Conservation (phyloP, 2,888 invertebrate genomes). For the Torymus aiolomorphi region DNA sequence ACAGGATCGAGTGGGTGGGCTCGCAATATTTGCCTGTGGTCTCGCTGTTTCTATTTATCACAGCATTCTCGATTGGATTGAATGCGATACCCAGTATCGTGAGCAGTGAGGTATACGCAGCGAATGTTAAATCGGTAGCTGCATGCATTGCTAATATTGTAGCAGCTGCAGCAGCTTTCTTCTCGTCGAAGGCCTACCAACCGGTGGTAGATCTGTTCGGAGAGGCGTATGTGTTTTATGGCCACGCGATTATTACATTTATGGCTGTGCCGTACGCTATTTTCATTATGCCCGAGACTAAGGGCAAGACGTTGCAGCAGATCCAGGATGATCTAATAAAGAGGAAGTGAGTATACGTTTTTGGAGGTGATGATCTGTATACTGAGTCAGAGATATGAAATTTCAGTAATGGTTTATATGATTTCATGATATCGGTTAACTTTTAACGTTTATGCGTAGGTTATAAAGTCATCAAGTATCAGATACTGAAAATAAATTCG, state of each 20-base stretch:
- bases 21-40: slow-evolving; percentile 67
- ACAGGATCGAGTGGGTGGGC: slow-evolving; percentile 48
- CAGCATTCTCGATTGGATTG: slow-evolving; percentile 61
- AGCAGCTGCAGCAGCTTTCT: slow-evolving; percentile 58
- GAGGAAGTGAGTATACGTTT: neutral
- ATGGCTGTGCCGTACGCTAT: slow-evolving; percentile 74
- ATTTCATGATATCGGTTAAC: too few species aligned
- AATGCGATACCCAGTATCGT: slow-evolving; percentile 59
- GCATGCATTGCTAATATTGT: slow-evolving; percentile 59
- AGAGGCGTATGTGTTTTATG: slow-evolving; percentile 61
- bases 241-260: slow-evolving; percentile 59
- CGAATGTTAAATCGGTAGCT: slow-evolving; percentile 60
- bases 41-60: slow-evolving; percentile 62
- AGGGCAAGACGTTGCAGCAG: slow-evolving; percentile 89
- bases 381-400: neutral
- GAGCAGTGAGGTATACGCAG: slow-evolving; percentile 60
- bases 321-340: too few species aligned
- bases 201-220: slow-evolving; percentile 57
- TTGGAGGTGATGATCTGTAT: too few species aligned
- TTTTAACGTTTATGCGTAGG: too few species aligned
- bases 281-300: slow-evolving; percentile 90
- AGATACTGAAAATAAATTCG: too few species aligned
- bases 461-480: too few species aligned
- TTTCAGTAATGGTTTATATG: too few species aligned
- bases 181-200: slow-evolving; percentile 61